Conservation (phyloP, 1,140 invertebrate species). For the Pantala flavescens region DNA sequence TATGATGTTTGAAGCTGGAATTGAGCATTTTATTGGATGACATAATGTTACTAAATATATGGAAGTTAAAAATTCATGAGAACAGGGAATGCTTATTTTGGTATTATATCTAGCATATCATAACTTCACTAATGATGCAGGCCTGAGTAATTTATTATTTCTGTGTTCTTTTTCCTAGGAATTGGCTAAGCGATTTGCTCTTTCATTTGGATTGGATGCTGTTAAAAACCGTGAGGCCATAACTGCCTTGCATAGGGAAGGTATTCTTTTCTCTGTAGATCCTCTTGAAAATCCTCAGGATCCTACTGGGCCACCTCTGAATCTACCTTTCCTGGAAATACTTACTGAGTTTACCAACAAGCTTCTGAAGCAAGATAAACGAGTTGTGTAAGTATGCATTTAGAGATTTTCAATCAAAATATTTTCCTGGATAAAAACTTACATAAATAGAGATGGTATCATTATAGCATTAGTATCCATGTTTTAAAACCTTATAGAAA, state of each 20-base stretch:
- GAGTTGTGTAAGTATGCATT: constrained; percentile 58
- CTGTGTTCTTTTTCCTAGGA: constrained; percentile 43
- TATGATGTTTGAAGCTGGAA: too few species aligned
- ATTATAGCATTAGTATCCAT: neutral
- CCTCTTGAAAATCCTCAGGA: constrained; percentile 52
- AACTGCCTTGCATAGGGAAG: constrained; percentile 87
- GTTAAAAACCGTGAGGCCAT: constrained; percentile 96
- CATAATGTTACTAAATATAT: too few species aligned
- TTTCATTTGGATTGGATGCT: constrained; percentile 95
- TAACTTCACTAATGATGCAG: too few species aligned
- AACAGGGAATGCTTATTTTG: too few species aligned
- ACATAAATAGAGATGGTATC: neutral
- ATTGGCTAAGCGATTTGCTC: constrained; percentile 89
- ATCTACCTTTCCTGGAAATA: constrained; percentile 88
- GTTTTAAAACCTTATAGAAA: too few species aligned
- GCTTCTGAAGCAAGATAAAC: constrained; percentile 91
- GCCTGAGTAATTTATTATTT: too few species aligned
- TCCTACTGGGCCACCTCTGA: constrained; percentile 67
- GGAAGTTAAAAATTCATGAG: too few species aligned
- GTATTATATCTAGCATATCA: too few species aligned
- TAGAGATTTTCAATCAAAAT: constrained; percentile 10
- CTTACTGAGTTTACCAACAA: constrained; percentile 93
- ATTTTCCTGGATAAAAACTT: neutral
- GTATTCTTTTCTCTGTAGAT: constrained; percentile 80
- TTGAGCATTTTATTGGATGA: too few species aligned